phyloP scores from a whole-genome alignment of 2,113 vertebrate species.

The Sakesphorus luctuosus region DNA sequence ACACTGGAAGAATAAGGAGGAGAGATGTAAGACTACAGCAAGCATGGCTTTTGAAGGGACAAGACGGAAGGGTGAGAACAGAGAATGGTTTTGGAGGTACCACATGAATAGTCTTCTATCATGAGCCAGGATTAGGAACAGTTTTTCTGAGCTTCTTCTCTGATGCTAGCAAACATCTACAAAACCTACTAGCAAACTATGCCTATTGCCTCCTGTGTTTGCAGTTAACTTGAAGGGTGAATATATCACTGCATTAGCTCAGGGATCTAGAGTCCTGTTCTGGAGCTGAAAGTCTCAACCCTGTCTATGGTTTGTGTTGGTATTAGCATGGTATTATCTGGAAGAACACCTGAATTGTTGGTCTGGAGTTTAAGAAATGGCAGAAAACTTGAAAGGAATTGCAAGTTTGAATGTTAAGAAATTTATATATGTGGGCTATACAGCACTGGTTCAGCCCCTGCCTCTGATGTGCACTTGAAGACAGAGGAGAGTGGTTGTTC shows the following conservation, averaged over 20 bases:
- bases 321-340: neutral
- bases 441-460: neutral
- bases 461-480: neutral
- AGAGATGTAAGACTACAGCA: neutral
- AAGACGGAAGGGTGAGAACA: neutral
- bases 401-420: neutral
- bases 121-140: neutral
- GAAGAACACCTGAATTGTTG: neutral
- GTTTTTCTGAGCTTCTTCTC: neutral
- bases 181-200: neutral
- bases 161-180: neutral
- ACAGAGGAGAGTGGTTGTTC: neutral
- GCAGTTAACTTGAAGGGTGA: neutral
- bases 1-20: neutral
- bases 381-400: neutral
- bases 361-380: neutral
- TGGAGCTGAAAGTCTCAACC: neutral
- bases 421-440: neutral
- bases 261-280: neutral
- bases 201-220: neutral
- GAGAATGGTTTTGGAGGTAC: neutral
- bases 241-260: neutral
- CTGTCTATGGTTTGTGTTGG: neutral
- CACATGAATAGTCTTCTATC: neutral
- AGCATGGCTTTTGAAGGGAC: neutral